Base-by-base conservation (phyloP, 1,140 invertebrate species). In the Heterodera schachtii region DNA sequence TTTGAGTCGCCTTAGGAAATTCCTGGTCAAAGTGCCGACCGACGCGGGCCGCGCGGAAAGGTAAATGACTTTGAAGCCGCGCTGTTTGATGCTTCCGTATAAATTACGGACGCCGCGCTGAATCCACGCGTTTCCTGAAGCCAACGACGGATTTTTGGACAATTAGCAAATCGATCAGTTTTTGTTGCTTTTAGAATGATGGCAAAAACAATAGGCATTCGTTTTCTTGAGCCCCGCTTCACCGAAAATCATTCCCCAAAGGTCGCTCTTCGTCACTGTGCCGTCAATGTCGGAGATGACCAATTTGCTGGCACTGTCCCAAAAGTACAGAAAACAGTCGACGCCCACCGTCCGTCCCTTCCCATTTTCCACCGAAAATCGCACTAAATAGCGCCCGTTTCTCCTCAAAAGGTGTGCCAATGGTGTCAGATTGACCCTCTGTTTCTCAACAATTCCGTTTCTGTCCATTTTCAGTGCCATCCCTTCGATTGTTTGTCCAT, bases 231-330 rank as follows among this genome's bases (percentile, higher is more conserved):
- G 9, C 8, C 6, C 41, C 44, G 5, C 11, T n/a, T 46, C 31
- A 71, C 69, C 69, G 21, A 71, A 21, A n/a, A 46, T 46, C 69
- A 71, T 71, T 71, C 69, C 69, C 41, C 69, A 46, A 11, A 71
- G 2, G 31, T 71, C 69, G 69, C 69, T 71, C 69, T 46, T 71
- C 41, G 69, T 71, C 21, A 71, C 69, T 41, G 69, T 71, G 13
- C 69, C 69, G 69, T 71, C 69, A 46, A 71, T 71, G 69, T 71
- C 69, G 11, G 69, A 71, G 19, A 71, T 41, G 69, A 71, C 69
- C 69, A 71, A 46, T 71, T 71, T 71, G 69, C 31, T 46, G 69
- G 69, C 11, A 11, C 41, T 41, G 41, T 41, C 44, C 69, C 69
- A 71, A 71, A 13, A 71, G 21, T 71, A 46, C 69, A 71, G 9